Evolutionary conservation across 2,113 vertebrate species (phyloP).

Genomic region (Lipotes vexillifer): DNA sequence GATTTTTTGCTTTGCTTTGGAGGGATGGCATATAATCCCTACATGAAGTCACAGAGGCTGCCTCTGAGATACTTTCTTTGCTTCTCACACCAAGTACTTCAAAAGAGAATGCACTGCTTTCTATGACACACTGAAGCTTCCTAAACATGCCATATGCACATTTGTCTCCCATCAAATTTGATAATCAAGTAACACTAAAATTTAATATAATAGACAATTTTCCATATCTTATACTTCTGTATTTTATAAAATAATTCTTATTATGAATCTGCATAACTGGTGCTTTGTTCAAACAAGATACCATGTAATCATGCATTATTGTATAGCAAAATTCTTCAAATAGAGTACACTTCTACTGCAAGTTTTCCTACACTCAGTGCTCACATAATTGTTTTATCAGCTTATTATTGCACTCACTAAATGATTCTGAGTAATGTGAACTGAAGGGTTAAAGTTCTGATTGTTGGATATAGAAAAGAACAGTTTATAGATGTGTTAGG

Average conservation of each 20-base stretch:
- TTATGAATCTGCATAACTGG: background rate
- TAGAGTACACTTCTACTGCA: background rate
- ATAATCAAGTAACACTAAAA: background rate
- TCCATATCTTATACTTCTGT: background rate
- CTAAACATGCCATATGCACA: background rate
- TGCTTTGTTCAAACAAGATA: background rate
- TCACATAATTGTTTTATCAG: background rate
- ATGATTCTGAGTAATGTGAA: background rate
- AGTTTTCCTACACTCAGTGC: background rate
- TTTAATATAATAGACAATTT: background rate
- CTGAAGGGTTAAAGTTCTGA: background rate
- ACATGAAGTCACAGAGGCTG: background rate
- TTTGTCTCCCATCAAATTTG: background rate
- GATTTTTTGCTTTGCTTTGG: background rate
- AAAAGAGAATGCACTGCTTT: background rate
- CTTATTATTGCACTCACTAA: background rate
- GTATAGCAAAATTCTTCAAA: background rate
- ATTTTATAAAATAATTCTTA: background rate
- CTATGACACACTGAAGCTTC: background rate
- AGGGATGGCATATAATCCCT: background rate
- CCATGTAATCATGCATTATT: background rate
- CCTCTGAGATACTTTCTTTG: background rate
- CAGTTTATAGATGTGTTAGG: background rate
- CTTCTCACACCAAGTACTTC: background rate
- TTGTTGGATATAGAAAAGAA: background rate